A percentile compares a stretch with the other conserved stretches of the same genome.
Evolutionary conservation across 2,888 invertebrate genomes (phyloP).

Genomic region (Pherbina coryleti): DNA sequence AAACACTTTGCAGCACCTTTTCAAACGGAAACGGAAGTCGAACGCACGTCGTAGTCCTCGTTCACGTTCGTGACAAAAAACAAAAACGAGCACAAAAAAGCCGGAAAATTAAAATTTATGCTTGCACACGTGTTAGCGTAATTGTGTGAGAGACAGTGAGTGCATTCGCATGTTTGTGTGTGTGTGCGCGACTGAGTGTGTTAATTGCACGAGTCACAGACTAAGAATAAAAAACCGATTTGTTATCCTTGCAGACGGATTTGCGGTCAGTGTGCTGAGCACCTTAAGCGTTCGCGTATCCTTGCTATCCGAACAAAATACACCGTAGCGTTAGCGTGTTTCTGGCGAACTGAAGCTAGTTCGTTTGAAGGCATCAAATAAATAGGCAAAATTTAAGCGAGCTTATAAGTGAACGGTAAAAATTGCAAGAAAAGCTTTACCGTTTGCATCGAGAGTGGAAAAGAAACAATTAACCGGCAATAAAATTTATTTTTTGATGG

Average conservation of each 20-base stretch:
- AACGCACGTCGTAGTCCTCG: conserved; percentile 27
- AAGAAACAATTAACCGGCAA: not conserved
- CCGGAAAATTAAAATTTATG: conserved; percentile 41
- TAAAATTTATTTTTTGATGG: not conserved
- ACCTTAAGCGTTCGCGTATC: not conserved
- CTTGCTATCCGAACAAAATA: not conserved
- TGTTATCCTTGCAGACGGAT: not conserved
- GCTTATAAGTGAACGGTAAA: not conserved
- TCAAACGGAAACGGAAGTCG: conserved; percentile 37
- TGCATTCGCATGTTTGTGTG: not conserved
- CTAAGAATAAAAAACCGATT: too few relatives aligned
- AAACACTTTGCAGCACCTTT: conserved; percentile 24
- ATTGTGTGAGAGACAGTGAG: not conserved
- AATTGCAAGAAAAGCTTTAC: not conserved
- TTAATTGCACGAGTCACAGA: conserved; percentile 10
- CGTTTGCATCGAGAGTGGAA: not conserved
- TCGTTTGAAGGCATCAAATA: conserved; percentile 4
- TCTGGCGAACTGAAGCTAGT: conserved; percentile 16
- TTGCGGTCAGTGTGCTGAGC: not conserved
- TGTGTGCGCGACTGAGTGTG: not conserved
- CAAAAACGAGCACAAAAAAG: not conserved
- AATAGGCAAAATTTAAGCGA: conserved; percentile 3
- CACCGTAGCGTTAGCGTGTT: not conserved
- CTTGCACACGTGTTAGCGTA: conserved; percentile 6
- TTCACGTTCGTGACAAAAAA: conserved; percentile 7